phyloP scores from a whole-genome alignment of 1,140 invertebrate species.

The Panulirus ornatus region DNA sequence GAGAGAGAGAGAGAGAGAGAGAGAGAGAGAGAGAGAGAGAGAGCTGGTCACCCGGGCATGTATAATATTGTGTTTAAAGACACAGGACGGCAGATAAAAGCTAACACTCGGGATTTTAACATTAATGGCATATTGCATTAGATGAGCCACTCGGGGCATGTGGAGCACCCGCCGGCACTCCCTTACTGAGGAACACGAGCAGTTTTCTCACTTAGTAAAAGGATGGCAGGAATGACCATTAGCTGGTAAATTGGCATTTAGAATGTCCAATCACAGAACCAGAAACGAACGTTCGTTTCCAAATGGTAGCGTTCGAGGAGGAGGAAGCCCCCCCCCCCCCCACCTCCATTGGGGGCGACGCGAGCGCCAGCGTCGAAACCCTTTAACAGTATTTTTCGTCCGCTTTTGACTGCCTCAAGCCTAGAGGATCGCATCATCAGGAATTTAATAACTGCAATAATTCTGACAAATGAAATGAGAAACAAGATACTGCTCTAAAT shows the following conservation, averaged over 20 bases:
- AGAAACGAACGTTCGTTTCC: slow-evolving; percentile 58
- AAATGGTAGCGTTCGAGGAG: slow-evolving; percentile 47
- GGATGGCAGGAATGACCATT: slow-evolving; percentile 72
- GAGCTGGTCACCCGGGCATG: not conserved
- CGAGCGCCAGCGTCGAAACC: not conserved
- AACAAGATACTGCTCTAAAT: slow-evolving; percentile 60
- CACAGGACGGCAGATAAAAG: not conserved
- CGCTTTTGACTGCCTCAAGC: slow-evolving; percentile 15
- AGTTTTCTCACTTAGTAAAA: slow-evolving; percentile 73
- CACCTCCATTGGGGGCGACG: no score
- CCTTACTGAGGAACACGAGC: slow-evolving; percentile 41
- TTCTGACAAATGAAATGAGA: slow-evolving; percentile 67
- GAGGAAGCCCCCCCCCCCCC: not conserved
- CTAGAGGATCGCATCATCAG: slow-evolving; percentile 62
- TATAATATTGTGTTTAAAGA: not conserved
- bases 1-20: not conserved
- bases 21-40: slow-evolving; percentile 21
- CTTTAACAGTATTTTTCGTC: not conserved
- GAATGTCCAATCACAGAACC: slow-evolving; percentile 71
- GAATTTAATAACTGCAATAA: slow-evolving; percentile 67
- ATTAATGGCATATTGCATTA: slow-evolving; percentile 25
- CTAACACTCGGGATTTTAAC: not conserved
- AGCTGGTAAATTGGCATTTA: slow-evolving; percentile 72
- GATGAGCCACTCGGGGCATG: slow-evolving; percentile 4
- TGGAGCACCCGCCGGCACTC: slow-evolving; percentile 12